A percentile compares a stretch with the other conserved stretches of the same genome.
These are phyloP conservation scores for Rhynchophorus ferrugineus DNA, from an alignment of 1,140 invertebrate species.

Conservation along the genomic window DNA sequence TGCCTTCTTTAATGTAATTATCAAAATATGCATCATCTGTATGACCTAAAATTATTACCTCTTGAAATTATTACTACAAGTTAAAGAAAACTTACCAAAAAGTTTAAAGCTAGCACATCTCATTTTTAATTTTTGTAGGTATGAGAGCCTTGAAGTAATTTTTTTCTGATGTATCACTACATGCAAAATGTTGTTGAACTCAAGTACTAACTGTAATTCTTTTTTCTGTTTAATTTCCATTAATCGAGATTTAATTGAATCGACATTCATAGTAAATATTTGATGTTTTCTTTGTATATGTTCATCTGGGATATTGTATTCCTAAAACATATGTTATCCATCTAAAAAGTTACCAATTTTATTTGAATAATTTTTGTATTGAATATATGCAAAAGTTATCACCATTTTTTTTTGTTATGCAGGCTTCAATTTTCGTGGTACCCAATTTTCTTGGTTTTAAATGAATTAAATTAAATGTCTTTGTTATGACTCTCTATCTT, in stretches of 20 bases:
- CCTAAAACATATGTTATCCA: slow-evolving; percentile 9
- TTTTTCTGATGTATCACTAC: slow-evolving; percentile 45
- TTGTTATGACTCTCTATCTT: no score
- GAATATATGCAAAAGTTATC: no score
- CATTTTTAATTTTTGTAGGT: slow-evolving; percentile 42
- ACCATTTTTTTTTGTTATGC: no score
- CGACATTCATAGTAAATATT: slow-evolving; percentile 41
- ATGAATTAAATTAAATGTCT: no score
- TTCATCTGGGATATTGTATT: slow-evolving; percentile 36
- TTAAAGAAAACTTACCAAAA: slow-evolving; percentile 41
- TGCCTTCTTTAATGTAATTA: slow-evolving; percentile 35
- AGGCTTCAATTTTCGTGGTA: no score
- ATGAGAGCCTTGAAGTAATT: slow-evolving; percentile 41
- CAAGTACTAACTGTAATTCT: slow-evolving; percentile 44
- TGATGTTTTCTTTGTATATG: slow-evolving; percentile 40
- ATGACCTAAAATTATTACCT: slow-evolving; percentile 9
- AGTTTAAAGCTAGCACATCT: slow-evolving; percentile 44
- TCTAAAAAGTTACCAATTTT: background rate
- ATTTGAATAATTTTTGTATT: no score
- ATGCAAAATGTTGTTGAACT: slow-evolving; percentile 46
- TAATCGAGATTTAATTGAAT: slow-evolving; percentile 43
- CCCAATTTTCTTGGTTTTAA: no score
- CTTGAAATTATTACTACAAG: background rate
- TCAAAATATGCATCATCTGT: slow-evolving; percentile 34
- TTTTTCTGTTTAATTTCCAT: slow-evolving; percentile 40